These are phyloP conservation scores for Metallyticus violacea DNA, from an alignment of 2,888 invertebrate species.

Conservation along the genomic window DNA sequence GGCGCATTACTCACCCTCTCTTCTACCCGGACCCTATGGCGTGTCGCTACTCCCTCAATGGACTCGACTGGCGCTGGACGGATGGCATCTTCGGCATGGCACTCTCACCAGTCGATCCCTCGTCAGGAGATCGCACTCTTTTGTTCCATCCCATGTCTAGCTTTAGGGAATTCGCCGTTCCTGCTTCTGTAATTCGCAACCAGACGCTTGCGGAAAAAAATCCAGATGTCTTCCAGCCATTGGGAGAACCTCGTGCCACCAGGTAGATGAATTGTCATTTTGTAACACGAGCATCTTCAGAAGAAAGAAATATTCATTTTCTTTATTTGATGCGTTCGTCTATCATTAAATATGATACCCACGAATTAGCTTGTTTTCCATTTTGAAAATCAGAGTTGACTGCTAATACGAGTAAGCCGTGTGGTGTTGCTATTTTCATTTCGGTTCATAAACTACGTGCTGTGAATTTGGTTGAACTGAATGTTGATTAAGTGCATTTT, in stretches of 20 bases:
- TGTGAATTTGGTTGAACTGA: no score
- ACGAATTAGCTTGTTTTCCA: no score
- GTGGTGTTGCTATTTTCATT: no score
- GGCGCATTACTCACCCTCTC: conserved; percentile 68
- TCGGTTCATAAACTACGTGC: no score
- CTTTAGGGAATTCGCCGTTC: conserved; percentile 72
- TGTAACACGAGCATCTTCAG: no score
- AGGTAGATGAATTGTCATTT: not conserved
- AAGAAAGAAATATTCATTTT: no score
- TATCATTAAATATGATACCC: no score
- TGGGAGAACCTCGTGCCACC: conserved; percentile 36
- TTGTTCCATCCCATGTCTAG: conserved; percentile 83
- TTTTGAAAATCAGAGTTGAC: no score
- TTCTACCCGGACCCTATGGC: conserved; percentile 73
- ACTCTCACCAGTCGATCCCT: conserved; percentile 67
- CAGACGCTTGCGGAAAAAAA: conserved; percentile 48
- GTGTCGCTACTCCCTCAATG: conserved; percentile 70
- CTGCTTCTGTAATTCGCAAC: conserved; percentile 62
- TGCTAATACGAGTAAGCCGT: no score
- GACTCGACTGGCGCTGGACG: conserved; percentile 76
- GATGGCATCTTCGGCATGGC: conserved; percentile 70
- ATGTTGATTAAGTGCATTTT: no score
- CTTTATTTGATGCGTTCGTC: no score
- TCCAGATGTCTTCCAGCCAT: conserved; percentile 42
- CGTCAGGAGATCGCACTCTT: conserved; percentile 52